phyloP scores from a whole-genome alignment of 2,113 vertebrate genomes.

The Sorex araneus region DNA sequence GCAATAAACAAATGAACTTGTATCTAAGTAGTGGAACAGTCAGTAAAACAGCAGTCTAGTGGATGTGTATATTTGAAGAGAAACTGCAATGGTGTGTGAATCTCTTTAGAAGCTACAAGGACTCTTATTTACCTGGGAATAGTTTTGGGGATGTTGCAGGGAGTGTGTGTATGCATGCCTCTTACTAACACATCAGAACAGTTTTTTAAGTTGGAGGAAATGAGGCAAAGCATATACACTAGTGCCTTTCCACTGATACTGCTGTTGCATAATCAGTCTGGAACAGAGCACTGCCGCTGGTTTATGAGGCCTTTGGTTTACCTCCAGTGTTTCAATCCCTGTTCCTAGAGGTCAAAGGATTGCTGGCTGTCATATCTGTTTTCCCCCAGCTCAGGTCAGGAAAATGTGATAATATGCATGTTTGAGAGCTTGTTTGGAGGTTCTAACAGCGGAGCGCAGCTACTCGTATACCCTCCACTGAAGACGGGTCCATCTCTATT shows the following conservation, averaged over 20 bases:
- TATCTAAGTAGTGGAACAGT: background rate
- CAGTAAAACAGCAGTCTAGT: background rate
- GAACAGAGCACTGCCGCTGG: constrained; percentile 22
- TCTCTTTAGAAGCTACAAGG: background rate
- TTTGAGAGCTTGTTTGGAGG: too few species aligned
- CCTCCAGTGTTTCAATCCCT: constrained; percentile 70
- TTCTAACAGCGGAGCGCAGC: too few species aligned
- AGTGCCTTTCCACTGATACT: constrained; percentile 65
- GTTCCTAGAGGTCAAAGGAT: background rate
- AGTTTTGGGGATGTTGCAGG: background rate
- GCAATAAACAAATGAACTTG: background rate
- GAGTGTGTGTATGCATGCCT: background rate
- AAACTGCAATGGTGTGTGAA: background rate
- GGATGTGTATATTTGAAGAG: background rate
- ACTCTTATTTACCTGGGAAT: background rate
- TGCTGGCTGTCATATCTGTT: background rate
- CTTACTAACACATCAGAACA: background rate
- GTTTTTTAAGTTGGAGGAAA: constrained; percentile 41
- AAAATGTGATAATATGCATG: background rate
- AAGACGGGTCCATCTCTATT: too few species aligned
- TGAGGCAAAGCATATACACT: constrained; percentile 76
- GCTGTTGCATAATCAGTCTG: constrained; percentile 64
- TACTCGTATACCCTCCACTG: too few species aligned
- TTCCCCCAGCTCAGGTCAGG: background rate
- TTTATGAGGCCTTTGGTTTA: constrained; percentile 39